These are phyloP conservation scores for Martes flavigula DNA, from an alignment of 2,797 vertebrate genomes.

Conservation along the genomic window DNA sequence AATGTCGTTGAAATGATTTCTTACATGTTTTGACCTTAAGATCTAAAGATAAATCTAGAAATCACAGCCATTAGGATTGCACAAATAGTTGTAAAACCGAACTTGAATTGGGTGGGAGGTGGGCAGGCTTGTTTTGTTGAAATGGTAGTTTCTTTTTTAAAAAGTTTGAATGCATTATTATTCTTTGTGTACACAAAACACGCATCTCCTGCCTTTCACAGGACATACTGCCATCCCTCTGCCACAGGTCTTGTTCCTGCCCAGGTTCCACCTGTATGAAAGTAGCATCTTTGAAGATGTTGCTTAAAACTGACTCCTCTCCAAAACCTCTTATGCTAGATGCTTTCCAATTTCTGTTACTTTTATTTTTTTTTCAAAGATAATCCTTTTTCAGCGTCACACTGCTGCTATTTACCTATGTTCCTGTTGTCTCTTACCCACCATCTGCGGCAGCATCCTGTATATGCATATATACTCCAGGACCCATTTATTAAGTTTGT, in stretches of 20 bases:
- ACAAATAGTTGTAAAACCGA: not conserved
- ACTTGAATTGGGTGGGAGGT: not conserved
- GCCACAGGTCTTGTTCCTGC: fast-evolving
- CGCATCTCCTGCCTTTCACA: not conserved
- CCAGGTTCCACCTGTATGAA: not conserved
- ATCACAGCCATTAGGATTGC: not conserved
- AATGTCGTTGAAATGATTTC: not conserved
- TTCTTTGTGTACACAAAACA: not conserved
- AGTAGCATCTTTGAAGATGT: not conserved
- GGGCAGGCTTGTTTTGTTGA: not conserved
- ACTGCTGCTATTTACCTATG: not conserved
- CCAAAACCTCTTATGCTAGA: not conserved
- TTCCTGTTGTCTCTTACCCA: not conserved
- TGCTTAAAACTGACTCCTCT: not conserved
- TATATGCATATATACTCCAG: not conserved
- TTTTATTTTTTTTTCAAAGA: not conserved
- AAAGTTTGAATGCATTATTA: not conserved
- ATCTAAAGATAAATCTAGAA: slow-evolving; percentile 6
- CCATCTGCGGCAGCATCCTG: fast-evolving
- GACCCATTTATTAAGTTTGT: not conserved
- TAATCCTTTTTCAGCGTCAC: not conserved
- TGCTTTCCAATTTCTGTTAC: not conserved
- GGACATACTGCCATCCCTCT: not conserved
- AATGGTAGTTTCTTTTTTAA: not conserved
- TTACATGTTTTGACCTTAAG: slow-evolving; percentile 1